Evolutionary conservation across 2,113 vertebrate genomes (phyloP), one percentile per base, ranked within the genome.

Genomic region (Crypturellus undulatus): DNA sequence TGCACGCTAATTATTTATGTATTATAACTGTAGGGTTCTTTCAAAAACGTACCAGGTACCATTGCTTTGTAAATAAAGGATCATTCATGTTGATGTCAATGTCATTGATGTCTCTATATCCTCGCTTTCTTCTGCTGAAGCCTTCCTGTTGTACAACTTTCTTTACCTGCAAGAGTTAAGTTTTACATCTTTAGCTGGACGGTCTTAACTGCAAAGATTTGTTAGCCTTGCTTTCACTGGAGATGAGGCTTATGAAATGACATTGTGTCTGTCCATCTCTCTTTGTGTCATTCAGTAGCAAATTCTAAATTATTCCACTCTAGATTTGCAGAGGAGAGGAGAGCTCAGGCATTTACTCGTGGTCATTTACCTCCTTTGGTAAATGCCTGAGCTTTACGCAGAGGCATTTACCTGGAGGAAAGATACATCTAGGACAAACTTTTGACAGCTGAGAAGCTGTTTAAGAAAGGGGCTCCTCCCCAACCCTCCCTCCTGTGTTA

Each of bases 51-150:
- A 99, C 99, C 98, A 99, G 98, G 95, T 99, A 99, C 99, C 99
- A 99, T 58, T 99, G 99, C 95, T 99, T 99, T 28, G 98, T 98
- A 97, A 99, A 99, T 81, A 99, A 98, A 77, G 99, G 99, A 94
- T 99, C 99, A 4, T 98, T 99, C 98, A 99, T 99, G 93, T 99
- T 99, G 95, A 99, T 98, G 94, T 99, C 98, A 38, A 99, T 98
- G 84, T 99, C 98, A 42, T 98, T 99, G 94, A 99, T 98, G 89
- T 99, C 98, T 97, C 99, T 98, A 89, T 99, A 99, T 43, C 99
- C 99, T 96, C 99, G 95, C 92, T 99, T 99, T 96, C 98, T 98
- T 81, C 99, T 98, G 85, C 97, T 96, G 93, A 99, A 99, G 42
- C 98, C 99, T 91, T 99, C 98, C 89, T 99, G 99, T 25, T 99